Conservation (phyloP, 1,140 invertebrate species). For the Bombus waltoni region DNA sequence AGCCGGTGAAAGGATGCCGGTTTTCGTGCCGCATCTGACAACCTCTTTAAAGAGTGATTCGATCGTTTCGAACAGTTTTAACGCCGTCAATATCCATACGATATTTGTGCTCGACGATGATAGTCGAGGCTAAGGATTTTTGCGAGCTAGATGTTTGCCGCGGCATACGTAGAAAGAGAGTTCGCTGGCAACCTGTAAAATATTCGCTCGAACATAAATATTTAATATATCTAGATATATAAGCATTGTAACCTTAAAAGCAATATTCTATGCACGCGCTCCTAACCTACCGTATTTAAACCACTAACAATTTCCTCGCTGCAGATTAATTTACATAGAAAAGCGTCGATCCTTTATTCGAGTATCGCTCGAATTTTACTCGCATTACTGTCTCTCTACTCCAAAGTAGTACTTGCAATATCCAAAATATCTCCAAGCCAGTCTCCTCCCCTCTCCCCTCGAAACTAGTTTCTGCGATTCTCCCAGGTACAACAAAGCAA, state of each 20-base stretch:
- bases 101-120: not conserved
- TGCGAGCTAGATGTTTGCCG: too few relatives aligned
- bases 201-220: too few relatives aligned
- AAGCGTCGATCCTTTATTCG: not conserved
- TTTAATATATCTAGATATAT: too few relatives aligned
- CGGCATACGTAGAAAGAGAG: too few relatives aligned
- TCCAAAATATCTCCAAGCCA: not conserved
- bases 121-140: too few relatives aligned
- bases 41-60: not conserved
- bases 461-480: conserved; percentile 43
- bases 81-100: not conserved
- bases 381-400: not conserved
- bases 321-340: too few relatives aligned
- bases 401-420: not conserved
- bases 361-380: not conserved
- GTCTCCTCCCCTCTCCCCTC: not conserved
- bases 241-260: too few relatives aligned
- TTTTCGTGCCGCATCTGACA: conserved; percentile 29
- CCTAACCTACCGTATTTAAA: not conserved
- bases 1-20: conserved; percentile 54
- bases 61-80: conserved; percentile 12
- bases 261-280: not conserved
- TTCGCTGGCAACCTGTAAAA: too few relatives aligned
- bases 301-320: not conserved
- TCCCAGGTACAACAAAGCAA: not conserved